Percentiles rank a stretch among this genome's conserved stretches.
phyloP scores from a whole-genome alignment of 2,888 invertebrate genomes.

The Lasioglossum zephyrum region DNA sequence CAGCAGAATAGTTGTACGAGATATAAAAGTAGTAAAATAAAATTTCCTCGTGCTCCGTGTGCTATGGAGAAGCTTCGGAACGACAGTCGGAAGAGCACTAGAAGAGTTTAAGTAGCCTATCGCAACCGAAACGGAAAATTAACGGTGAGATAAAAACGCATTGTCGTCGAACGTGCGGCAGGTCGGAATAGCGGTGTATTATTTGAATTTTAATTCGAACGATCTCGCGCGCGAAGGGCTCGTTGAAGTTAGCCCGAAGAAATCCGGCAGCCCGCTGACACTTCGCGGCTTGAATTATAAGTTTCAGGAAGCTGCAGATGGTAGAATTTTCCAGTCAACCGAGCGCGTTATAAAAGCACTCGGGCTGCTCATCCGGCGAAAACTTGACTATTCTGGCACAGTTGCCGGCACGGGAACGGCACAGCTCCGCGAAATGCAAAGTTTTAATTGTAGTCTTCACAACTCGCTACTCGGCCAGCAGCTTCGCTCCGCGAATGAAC shows the following conservation, averaged over 20 bases:
- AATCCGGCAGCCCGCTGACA: constrained; percentile 6
- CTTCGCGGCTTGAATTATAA: constrained; percentile 31
- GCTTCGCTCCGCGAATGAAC: constrained; percentile 13
- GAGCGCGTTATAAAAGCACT: constrained; percentile 31
- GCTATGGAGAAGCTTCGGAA: not conserved
- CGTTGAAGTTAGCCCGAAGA: not conserved
- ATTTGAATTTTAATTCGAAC: not conserved
- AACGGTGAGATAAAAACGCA: not conserved
- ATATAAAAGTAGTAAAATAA: not conserved
- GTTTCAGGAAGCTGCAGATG: constrained; percentile 26
- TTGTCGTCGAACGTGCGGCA: not conserved
- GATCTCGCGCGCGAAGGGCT: not conserved
- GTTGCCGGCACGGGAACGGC: constrained; percentile 20
- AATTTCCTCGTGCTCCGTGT: not conserved
- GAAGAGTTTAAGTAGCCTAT: not conserved
- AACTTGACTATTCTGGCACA: constrained; percentile 39
- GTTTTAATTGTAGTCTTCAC: constrained; percentile 66
- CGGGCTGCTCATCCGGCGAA: constrained; percentile 32
- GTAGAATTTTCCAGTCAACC: constrained; percentile 48
- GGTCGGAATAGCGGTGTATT: not conserved
- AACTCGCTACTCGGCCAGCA: constrained; percentile 51
- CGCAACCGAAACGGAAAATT: not conserved
- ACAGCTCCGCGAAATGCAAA: constrained; percentile 38
- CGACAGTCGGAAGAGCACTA: not conserved
- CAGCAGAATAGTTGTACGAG: not conserved